A percentile compares a stretch with the other conserved stretches of the same genome.
Evolutionary conservation across 2,113 vertebrate species (phyloP).

Genomic region (Poeciliopsis turrubarensis): DNA sequence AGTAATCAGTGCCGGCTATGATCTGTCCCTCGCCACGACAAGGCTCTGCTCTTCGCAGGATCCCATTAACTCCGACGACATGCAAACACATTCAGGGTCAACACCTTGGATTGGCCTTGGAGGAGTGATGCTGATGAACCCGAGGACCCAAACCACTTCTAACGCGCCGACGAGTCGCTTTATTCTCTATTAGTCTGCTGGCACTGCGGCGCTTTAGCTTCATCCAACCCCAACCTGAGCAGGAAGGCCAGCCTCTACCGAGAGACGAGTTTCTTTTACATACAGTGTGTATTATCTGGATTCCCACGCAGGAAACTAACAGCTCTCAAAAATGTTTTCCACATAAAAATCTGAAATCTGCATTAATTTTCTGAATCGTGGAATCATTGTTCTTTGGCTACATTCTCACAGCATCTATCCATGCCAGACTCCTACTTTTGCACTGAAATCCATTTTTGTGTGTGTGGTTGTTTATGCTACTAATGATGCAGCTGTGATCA

Average conservation of each 20-base stretch:
- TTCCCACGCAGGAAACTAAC: not conserved
- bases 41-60: slow-evolving; percentile 24
- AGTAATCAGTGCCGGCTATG: slow-evolving; percentile 42
- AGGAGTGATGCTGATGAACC: slow-evolving; percentile 25
- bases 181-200: not conserved
- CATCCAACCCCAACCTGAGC: not conserved
- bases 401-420: no score
- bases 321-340: no score
- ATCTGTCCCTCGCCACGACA: slow-evolving; percentile 32
- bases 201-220: not conserved
- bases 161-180: not conserved
- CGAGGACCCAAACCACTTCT: not conserved
- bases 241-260: not conserved
- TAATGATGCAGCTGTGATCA: no score
- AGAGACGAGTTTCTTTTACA: not conserved
- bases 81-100: slow-evolving; percentile 49
- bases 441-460: no score
- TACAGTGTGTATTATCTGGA: not conserved
- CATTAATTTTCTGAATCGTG: no score
- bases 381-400: no score
- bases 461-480: no score
- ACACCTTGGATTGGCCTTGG: slow-evolving; percentile 33
- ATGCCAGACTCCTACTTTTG: no score
- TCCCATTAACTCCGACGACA: slow-evolving; percentile 33
- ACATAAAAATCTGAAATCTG: no score